Base-by-base conservation (phyloP, 1,140 invertebrate genomes). In the Musca vetustissima region DNA sequence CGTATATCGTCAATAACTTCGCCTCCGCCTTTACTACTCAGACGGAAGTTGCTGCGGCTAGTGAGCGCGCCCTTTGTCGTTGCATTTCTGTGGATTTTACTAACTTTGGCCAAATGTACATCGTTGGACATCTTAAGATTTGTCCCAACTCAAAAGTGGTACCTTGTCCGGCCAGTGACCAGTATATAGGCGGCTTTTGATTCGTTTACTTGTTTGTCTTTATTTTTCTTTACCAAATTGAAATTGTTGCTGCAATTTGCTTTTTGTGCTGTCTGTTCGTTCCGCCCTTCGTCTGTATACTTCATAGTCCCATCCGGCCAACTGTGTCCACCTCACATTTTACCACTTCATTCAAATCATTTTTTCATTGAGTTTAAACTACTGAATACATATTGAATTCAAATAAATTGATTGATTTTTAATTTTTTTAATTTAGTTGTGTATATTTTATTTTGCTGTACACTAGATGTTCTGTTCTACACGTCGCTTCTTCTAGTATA, bases 71-170 rank as follows among this genome's bases (percentile, higher is more conserved):
- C 72, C 69, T 61, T 79, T 73, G 32, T 15, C 13, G 24, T 9
- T 11, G 22, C 69, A 67, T 6, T 76, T 67, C 11, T 75, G 73
- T 69, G 36, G 55, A 78, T 80, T 55, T 76, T 80, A 52, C 78
- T 73, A 8, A 78, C 74, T n/a, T 74, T 72, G n/a, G 78, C 78
- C n/a, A 80, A 66, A 68, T 80, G 78, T n/a, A 80, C 78, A 71
- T 80, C 78, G 52, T 80, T 78, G 13, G 65, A 70, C 69, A 70
- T 67, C n/a, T 57, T 70, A 21, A 22, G n/a, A 36, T 48, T 14
- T 43, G 61, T 17, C 15, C 49, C 47, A 43, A 43, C 49, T 49
- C 50, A 52, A 8, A 24, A 3, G n/a, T 64, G 24, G 21, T 19
- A 2, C 13, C 25, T 19, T 24, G n/a, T 48, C 21, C 47, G 32